Evolutionary conservation across 2,888 invertebrate genomes (phyloP), one percentile per base, ranked within the genome.

Genomic region (Chesias legatella): DNA sequence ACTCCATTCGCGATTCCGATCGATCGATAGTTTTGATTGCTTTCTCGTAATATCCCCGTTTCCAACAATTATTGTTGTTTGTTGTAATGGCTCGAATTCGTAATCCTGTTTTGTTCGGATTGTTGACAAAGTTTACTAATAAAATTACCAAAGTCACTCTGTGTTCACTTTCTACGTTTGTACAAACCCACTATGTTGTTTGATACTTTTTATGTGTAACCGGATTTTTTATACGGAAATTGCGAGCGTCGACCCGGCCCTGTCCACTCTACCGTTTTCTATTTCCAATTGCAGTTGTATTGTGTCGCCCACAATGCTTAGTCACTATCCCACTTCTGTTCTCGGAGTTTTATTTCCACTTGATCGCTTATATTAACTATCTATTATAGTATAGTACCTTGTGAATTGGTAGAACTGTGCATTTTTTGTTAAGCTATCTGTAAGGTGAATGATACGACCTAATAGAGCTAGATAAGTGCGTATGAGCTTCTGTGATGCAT

Each of bases 11-110:
- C 66, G 65, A 65, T 78, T 74, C 66, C 69, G 65, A 73, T 70
- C 69, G 63, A 66, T 70, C 63, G 62, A 73, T 77, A 75, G 71
- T 78, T 80, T 72, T 77, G 77, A 82, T 82, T 79, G 79, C 70
- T 80, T 74, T 69, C 58, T 45, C 56, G 66, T 70, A 70, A 73
- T 70, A 63, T 63, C 54, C 53, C 36, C 48, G 56, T 51, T 63
- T 51, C 33, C 22, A 32, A 46, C 51, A 53, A 56, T 53, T 53
- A 53, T 48, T 50, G 53, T 53, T 46, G 48, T 47, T 57, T 48
- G 52, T 53, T 52, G 39, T 50, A 40, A 48, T 34, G 43, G 40
- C 35, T 4, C 24, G 33, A 26, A 48, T 43, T 38, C 38, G 31
- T 43, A 31, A 33, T 33, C 46, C 32, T 36, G 31, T 40, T 41